These are phyloP conservation scores for Melanerpes aurifrons DNA, from an alignment of 2,113 vertebrate species.

Conservation along the genomic window DNA sequence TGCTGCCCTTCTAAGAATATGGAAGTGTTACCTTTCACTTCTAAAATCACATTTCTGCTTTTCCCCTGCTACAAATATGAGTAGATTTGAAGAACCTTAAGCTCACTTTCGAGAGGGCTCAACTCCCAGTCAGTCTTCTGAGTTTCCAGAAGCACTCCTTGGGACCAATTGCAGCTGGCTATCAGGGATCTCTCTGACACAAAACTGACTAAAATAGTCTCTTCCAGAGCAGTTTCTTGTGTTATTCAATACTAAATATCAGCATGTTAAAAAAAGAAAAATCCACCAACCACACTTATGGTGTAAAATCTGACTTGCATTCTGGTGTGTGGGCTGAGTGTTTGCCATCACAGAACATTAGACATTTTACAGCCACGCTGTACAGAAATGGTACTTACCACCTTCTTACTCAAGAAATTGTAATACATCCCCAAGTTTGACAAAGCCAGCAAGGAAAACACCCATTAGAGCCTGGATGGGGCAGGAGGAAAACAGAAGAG, in stretches of 20 bases:
- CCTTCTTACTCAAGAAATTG: neutral
- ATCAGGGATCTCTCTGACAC: neutral
- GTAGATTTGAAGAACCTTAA: neutral
- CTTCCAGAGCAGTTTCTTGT: neutral
- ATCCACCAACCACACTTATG: neutral
- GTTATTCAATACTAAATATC: neutral
- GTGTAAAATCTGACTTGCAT: conserved; percentile 39
- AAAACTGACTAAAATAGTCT: neutral
- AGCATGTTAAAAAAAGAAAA: neutral
- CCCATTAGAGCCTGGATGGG: neutral
- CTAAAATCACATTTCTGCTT: neutral
- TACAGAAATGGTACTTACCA: neutral
- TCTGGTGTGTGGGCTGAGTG: conserved; percentile 44
- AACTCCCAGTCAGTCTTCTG: neutral
- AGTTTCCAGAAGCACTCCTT: neutral
- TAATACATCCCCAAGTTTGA: neutral
- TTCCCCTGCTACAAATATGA: neutral
- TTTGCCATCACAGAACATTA: conserved; percentile 46
- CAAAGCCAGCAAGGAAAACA: neutral
- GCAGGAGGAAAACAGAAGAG: rapidly evolving
- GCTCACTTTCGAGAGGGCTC: neutral
- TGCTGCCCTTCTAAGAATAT: neutral
- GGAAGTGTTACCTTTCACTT: neutral
- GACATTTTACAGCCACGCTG: conserved; percentile 15
- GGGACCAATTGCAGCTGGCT: neutral